Evolutionary conservation across 2,797 vertebrate species (phyloP), one percentile per base, ranked within the genome.

Genomic region (Myotis planiceps): DNA sequence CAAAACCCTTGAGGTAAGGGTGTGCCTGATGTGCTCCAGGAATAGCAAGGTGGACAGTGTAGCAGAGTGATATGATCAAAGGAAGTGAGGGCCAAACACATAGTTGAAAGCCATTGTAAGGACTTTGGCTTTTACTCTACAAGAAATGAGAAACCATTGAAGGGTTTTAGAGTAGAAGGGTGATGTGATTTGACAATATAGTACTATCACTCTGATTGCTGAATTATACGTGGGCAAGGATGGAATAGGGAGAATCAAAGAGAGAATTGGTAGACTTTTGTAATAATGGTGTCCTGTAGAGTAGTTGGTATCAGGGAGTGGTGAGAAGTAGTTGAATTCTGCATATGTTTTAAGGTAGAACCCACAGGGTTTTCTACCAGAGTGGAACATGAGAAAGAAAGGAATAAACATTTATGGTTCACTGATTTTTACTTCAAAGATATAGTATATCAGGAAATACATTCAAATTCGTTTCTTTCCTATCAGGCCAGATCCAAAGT

Each of bases 381-480:
- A 58, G 51, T 45, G 18, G 37, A 76, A 81, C 42, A 29, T 14
- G 4, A 91, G 34, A 63, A 63, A 83, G 37, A 65, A 29, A 71
- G 42, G 21, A 80, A 15, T 75, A 16, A 86, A 92, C 72, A 39
- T 85, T 49, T 85, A 51, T 34, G n/a, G 12, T 9, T 81, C 42
- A 63, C 12, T 81, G 27, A 81, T 80, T 92, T 89, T 92, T 45
- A 53, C 75, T 75, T 63, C 18, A 55, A 47, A 75, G 49, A 58
- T 65, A 21, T 23, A 68, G 37, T 34, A 2, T 51, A 42, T 68
- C 32, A 74, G 9, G 74, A 92, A 93, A 39, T 51, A 37, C 47
- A 53, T 45, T 86, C 76, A 90, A 53, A 87, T 86, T 80, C 6
- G 75, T 94, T 92, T 92, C 37, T 81, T 69, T 8, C 15, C 19